Conservation (phyloP, 2,113 vertebrate genomes). For the Hippopotamus amphibius region DNA sequence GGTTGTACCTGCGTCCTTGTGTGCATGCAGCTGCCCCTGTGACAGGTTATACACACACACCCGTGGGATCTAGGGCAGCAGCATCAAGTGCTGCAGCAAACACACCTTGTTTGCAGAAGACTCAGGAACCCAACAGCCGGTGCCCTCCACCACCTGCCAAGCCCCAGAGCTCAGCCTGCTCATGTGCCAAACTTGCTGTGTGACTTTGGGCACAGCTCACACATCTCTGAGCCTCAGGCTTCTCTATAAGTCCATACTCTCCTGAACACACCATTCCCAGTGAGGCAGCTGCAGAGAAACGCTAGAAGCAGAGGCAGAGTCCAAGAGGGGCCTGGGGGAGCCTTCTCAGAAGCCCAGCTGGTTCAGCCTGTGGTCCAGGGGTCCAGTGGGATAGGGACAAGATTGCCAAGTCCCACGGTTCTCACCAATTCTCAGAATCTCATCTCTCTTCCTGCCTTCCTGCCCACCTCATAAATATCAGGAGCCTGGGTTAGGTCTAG, state of each 20-base stretch:
- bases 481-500: constrained; percentile 13
- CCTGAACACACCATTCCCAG: background rate
- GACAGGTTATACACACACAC: background rate
- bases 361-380: constrained; percentile 55
- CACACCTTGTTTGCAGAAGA: constrained; percentile 39
- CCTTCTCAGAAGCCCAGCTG: constrained; percentile 62
- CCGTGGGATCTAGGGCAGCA: background rate
- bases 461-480: constrained; percentile 43
- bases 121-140: background rate
- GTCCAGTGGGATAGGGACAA: constrained; percentile 2
- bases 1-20: background rate
- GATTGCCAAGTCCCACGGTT: constrained; percentile 65
- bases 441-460: constrained; percentile 32
- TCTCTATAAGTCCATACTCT: background rate
- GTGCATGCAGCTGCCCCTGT: background rate
- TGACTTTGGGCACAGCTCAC: background rate
- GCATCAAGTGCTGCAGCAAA: background rate
- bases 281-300: constrained; percentile 69
- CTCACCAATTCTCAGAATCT: constrained; percentile 56
- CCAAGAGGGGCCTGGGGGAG: constrained; percentile 44
- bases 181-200: constrained; percentile 22
- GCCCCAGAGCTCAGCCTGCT: background rate
- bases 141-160: background rate
- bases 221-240: constrained; percentile 37
- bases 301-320: constrained; percentile 36